These are phyloP conservation scores for Eulemur rufifrons DNA, from an alignment of 2,113 vertebrate genomes.

Conservation along the genomic window DNA sequence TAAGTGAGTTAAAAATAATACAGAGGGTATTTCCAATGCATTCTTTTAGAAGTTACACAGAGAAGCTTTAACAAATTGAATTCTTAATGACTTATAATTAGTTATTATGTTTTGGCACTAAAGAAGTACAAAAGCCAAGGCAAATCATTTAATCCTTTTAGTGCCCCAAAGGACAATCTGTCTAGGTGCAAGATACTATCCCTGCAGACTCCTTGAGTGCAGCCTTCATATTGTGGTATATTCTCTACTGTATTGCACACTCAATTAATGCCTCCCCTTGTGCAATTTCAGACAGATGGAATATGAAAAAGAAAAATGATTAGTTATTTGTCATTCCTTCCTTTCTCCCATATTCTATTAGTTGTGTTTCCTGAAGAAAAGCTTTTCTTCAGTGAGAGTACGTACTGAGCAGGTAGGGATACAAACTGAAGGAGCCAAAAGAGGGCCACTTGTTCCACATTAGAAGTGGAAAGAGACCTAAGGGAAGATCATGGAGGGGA, in stretches of 20 bases:
- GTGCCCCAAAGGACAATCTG: not conserved
- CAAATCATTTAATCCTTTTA: slow-evolving; percentile 1
- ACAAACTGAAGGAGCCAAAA: not conserved
- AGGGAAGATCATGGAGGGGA: not conserved
- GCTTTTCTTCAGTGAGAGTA: not conserved
- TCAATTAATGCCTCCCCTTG: not conserved
- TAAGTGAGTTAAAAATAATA: not conserved
- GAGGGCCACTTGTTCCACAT: not conserved
- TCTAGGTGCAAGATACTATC: not conserved
- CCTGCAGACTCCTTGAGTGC: not conserved
- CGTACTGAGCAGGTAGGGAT: not conserved
- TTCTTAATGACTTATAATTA: not conserved
- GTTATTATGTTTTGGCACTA: not conserved
- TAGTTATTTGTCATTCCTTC: not conserved
- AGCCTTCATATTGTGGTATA: not conserved
- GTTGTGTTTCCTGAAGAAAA: not conserved
- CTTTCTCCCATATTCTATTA: not conserved
- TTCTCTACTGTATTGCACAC: not conserved
- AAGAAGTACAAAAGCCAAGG: slow-evolving; percentile 9
- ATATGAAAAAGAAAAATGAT: not conserved
- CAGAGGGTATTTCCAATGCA: not conserved
- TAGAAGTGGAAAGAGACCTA: not conserved
- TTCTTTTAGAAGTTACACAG: slow-evolving; percentile 9
- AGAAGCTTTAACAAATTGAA: not conserved
- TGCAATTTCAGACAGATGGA: not conserved